Evolutionary conservation across 1,140 invertebrate species (phyloP).

Genomic region (Drosophila equinoxialis): DNA sequence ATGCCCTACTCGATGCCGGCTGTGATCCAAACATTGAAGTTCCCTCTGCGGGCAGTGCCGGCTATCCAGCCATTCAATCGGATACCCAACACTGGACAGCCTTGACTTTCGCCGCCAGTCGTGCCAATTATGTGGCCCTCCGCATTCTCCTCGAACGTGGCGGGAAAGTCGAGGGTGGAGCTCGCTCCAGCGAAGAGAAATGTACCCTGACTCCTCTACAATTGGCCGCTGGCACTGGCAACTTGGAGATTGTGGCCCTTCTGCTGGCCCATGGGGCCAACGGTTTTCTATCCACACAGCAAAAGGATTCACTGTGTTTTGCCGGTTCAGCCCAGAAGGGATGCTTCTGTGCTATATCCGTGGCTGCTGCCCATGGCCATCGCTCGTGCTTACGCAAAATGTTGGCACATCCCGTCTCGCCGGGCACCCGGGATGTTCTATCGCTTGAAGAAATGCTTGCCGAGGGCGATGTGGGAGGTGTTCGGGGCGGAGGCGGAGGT

Average conservation of each 20-base stretch:
- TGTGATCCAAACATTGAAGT: conserved; percentile 90
- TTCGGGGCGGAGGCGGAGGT: conserved; percentile 13
- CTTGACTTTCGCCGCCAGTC: conserved; percentile 87
- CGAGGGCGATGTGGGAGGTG: conserved; percentile 86
- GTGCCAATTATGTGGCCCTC: conserved; percentile 85
- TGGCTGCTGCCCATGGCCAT: conserved; percentile 93
- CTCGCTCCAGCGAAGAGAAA: conserved; percentile 90
- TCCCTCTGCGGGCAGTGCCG: conserved; percentile 76
- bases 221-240: conserved; percentile 91
- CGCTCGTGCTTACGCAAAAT: conserved; percentile 90
- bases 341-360: conserved; percentile 93
- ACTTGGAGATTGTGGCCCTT: conserved; percentile 91
- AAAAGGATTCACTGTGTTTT: conserved; percentile 92
- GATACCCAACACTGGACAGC: conserved; percentile 92
- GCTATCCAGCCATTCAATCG: conserved; percentile 85
- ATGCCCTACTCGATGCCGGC: conserved; percentile 90
- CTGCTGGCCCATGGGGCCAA: conserved; percentile 92
- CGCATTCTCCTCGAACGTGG: conserved; percentile 89
- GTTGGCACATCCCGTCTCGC: conserved; percentile 89
- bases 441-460: conserved; percentile 95
- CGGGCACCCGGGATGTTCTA: conserved; percentile 88
- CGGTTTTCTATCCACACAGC: conserved; percentile 92
- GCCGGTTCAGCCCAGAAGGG: conserved; percentile 92
- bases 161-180: conserved; percentile 93
- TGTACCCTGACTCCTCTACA: conserved; percentile 94